phyloP scores from a whole-genome alignment of 2,888 invertebrate species.

The Ophion ellenae region DNA sequence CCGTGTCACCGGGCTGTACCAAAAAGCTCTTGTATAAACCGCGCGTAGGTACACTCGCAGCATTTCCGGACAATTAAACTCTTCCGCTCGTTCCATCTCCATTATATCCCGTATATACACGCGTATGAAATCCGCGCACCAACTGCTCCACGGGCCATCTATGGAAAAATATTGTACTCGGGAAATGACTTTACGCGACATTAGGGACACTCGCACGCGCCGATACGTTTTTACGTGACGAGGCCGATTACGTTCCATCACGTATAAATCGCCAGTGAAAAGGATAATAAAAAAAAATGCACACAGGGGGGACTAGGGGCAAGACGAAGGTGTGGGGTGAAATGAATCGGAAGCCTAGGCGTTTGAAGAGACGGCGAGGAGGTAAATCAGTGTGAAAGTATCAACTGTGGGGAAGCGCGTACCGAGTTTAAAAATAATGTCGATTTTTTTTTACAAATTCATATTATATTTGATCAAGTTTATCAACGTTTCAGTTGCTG shows the following conservation, averaged over 20 bases:
- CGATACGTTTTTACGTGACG: conserved; percentile 60
- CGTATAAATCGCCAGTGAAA: conserved; percentile 12
- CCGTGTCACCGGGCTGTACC: conserved; percentile 65
- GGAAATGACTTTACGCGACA: conserved; percentile 69
- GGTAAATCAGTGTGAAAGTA: too few species aligned
- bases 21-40: conserved; percentile 28
- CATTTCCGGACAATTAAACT: conserved; percentile 72
- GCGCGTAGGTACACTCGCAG: conserved; percentile 45
- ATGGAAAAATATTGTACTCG: conserved; percentile 68
- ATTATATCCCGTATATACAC: conserved; percentile 58
- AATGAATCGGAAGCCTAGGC: too few species aligned
- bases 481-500: too few species aligned
- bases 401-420: too few species aligned
- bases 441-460: too few species aligned
- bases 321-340: too few species aligned
- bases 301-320: not conserved
- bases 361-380: too few species aligned
- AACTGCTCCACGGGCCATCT: conserved; percentile 39
- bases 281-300: not conserved
- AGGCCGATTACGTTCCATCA: conserved; percentile 38
- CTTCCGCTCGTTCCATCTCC: conserved; percentile 72
- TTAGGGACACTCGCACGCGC: conserved; percentile 63
- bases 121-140: conserved; percentile 30
- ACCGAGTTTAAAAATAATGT: too few species aligned
- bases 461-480: too few species aligned